Conservation (phyloP, 2,888 invertebrate species). For the Peribatodes rhomboidaria region DNA sequence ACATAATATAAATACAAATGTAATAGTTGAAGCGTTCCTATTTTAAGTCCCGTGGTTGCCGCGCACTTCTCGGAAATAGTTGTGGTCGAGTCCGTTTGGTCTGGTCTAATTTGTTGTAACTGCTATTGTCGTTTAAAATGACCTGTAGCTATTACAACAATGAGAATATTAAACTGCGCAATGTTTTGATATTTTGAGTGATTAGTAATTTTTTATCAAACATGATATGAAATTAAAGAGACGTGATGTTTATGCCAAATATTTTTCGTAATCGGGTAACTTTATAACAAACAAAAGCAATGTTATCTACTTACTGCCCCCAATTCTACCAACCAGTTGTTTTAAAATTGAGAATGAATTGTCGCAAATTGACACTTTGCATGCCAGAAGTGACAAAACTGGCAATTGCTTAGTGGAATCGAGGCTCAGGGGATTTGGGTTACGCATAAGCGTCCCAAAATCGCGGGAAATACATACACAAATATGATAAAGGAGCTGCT, state of each 20-base stretch:
- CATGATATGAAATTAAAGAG: conserved; percentile 9
- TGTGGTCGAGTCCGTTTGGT: not conserved
- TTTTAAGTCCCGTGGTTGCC: not conserved
- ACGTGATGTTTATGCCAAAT: not conserved
- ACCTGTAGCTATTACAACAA: not conserved
- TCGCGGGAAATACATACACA: conserved; percentile 6
- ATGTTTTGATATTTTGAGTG: conserved; percentile 12
- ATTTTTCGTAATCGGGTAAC: not conserved
- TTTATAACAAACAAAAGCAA: conserved; percentile 1
- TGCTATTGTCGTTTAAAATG: not conserved
- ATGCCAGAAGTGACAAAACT: too few species aligned
- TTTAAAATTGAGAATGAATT: too few species aligned
- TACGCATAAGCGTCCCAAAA: conserved; percentile 14
- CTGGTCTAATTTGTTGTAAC: not conserved
- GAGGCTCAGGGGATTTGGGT: not conserved
- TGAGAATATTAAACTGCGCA: conserved; percentile 15
- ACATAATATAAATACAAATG: too few species aligned
- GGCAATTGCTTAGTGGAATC: too few species aligned
- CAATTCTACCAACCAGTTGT: too few species aligned
- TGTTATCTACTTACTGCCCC: not conserved
- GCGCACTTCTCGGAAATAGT: not conserved
- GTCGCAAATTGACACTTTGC: too few species aligned
- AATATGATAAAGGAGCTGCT: conserved; percentile 21
- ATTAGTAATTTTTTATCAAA: conserved; percentile 16
- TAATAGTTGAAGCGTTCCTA: too few species aligned